These are phyloP conservation scores for Bruchidius siliquastri DNA, from an alignment of 2,888 invertebrate genomes.

Conservation along the genomic window DNA sequence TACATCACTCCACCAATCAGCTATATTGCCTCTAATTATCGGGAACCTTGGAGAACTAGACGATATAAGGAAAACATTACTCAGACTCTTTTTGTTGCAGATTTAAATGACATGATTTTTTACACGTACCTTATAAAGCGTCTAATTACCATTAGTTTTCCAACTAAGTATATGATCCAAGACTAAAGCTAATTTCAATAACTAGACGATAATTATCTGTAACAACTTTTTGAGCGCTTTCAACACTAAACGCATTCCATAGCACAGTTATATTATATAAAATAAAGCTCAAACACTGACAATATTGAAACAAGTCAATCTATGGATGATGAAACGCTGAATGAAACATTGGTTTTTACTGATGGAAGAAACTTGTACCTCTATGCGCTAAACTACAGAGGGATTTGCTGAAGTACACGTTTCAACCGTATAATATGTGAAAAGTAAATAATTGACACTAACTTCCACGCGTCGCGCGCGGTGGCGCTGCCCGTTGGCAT, in stretches of 20 bases:
- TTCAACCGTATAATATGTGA: no score
- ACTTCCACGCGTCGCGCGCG: no score
- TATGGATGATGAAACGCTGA: no score
- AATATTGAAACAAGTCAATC: no score
- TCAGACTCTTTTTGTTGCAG: neutral
- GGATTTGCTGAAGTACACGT: no score
- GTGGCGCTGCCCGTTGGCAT: no score
- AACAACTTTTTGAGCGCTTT: neutral
- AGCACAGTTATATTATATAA: neutral
- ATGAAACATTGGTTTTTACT: no score
- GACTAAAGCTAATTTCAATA: neutral
- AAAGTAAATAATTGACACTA: no score
- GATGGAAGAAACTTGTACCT: no score
- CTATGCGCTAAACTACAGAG: no score
- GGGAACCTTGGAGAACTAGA: neutral
- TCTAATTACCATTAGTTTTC: neutral
- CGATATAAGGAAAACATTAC: neutral
- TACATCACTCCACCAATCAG: neutral
- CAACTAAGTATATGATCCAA: neutral
- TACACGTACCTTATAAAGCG: neutral
- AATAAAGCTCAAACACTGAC: no score
- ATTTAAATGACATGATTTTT: neutral
- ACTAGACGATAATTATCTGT: neutral
- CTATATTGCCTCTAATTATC: neutral
- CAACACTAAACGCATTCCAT: neutral